Base-by-base conservation (phyloP, 2,888 invertebrate species). In the Eumacrocentrus americanus region DNA sequence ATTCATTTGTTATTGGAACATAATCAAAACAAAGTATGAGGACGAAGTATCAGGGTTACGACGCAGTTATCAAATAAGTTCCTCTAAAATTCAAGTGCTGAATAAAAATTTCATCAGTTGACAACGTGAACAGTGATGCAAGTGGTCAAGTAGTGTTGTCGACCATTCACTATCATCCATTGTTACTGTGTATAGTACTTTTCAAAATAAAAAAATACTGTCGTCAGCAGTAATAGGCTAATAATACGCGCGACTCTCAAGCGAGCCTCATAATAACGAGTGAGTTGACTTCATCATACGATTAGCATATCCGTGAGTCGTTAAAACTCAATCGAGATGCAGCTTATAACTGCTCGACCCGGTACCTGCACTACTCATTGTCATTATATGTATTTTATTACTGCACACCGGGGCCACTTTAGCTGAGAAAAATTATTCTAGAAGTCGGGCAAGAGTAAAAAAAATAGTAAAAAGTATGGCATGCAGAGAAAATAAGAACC, bases 241-340 rank as follows among this genome's bases (percentile, higher is more conserved):
- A 46, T 23, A 12, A 46, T 46, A 25, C 23, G 11, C 25, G 25
- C 12, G 47, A 25, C 14, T 47, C 16, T 47, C 11, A n/a, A n/a
- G n/a, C n/a, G n/a, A n/a, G 44, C 5, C 20, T 5, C 11, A n/a
- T 12, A 47, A 51, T 38, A 38, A 35, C 29, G 29, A 52, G 29
- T 22, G 58, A 65, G 69, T 52, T 46, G 60, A 52, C 61, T 64
- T 63, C 51, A 64, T 58, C 60, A 63, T 65, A 63, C 69, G 65
- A 72, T 73, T 70, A 72, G 65, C 70, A 67, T 71, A 72, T 64
- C 63, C 63, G 58, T 66, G 53, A 54, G 58, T 46, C 68, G 68
- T 73, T 71, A 72, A 67, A 66, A 67, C 65, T 71, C 67, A 68
- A 72, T 72, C 67, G 66, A 67, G 57, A 69, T 67, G 62, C 61